Conservation (phyloP, 2,113 vertebrate species). For the Myotis yumanensis region DNA sequence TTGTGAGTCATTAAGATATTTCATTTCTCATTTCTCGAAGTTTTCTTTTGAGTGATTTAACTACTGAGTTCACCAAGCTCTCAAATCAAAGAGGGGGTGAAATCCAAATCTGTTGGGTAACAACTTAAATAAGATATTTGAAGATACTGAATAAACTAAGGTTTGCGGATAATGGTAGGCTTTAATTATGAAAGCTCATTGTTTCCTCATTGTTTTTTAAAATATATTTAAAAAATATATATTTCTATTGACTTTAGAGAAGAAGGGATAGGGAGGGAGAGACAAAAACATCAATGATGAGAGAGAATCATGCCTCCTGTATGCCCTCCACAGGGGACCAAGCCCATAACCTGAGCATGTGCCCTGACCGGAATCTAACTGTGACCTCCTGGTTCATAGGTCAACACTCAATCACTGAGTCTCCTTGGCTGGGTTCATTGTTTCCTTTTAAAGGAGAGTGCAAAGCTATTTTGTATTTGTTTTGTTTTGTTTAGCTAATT, state of each 20-base stretch:
- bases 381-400: no score
- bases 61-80: not conserved
- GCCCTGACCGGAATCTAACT: no score
- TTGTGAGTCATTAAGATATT: not conserved
- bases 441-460: not conserved
- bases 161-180: not conserved
- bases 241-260: no score
- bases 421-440: not conserved
- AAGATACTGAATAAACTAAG: constrained; percentile 6
- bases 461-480: constrained; percentile 18
- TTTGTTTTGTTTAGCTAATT: not conserved
- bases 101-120: constrained; percentile 14
- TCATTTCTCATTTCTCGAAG: not conserved
- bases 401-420: no score
- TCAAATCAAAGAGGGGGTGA: not conserved
- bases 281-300: no score
- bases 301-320: no score
- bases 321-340: no score
- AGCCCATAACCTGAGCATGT: no score
- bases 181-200: not conserved
- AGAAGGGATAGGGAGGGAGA: no score
- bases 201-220: not conserved
- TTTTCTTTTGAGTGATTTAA: constrained; percentile 19
- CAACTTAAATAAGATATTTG: not conserved
- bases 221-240: not conserved